A percentile compares a stretch with the other conserved stretches of the same genome.
These are phyloP conservation scores for Myotis brandtii DNA, from an alignment of 2,113 vertebrate species.

Conservation along the genomic window DNA sequence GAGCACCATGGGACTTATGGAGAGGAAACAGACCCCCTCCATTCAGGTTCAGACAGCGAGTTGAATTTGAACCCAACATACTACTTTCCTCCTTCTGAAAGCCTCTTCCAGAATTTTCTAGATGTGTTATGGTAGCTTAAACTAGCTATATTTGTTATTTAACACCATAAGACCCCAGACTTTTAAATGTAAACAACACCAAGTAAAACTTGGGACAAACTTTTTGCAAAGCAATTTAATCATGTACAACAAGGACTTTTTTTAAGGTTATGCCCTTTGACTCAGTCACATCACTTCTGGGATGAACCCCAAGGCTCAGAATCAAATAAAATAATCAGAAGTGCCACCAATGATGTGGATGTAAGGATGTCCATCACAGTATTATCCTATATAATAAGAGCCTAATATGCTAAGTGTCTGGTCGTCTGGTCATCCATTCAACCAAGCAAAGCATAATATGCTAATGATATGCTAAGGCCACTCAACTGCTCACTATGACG, in stretches of 20 bases:
- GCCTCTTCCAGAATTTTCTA: background rate
- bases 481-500: too few relatives aligned
- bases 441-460: too few relatives aligned
- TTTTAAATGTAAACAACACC: background rate
- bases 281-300: background rate
- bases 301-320: background rate
- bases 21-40: background rate
- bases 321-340: background rate
- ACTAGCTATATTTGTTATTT: background rate
- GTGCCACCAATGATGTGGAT: rapidly evolving
- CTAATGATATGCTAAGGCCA: too few relatives aligned
- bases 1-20: rapidly evolving
- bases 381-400: background rate
- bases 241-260: background rate
- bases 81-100: background rate
- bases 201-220: background rate
- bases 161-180: background rate
- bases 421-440: too few relatives aligned
- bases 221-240: background rate
- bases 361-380: rapidly evolving
- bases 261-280: background rate
- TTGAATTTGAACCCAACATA: background rate
- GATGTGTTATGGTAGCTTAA: background rate
- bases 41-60: background rate
- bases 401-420: too few relatives aligned